Conservation (phyloP, 2,888 invertebrate species). For the Atethmia centrago region DNA sequence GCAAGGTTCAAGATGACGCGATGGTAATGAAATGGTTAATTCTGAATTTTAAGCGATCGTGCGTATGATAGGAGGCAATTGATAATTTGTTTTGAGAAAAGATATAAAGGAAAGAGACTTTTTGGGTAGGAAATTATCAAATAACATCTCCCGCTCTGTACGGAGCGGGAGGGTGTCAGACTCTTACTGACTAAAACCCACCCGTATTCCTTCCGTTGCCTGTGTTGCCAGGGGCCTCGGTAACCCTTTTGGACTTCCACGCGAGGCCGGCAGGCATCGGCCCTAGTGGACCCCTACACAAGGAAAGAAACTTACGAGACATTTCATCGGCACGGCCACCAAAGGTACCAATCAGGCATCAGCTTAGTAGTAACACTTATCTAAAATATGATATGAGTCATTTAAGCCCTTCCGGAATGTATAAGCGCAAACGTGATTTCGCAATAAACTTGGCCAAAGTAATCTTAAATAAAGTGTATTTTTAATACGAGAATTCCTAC, state of each 20-base stretch:
- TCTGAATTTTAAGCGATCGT: slow-evolving; percentile 30
- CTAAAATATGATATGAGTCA: slow-evolving; percentile 32
- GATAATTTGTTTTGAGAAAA: slow-evolving; percentile 24
- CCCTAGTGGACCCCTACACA: no score
- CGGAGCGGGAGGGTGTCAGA: no score
- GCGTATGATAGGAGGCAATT: slow-evolving; percentile 18
- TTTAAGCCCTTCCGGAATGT: slow-evolving; percentile 40
- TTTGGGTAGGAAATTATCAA: no score
- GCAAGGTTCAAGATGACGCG: slow-evolving; percentile 38
- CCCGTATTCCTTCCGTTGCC: no score
- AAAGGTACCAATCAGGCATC: slow-evolving; percentile 1
- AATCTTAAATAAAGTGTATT: slow-evolving; percentile 35
- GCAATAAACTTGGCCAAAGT: slow-evolving; percentile 39
- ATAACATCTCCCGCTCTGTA: no score
- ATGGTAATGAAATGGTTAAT: slow-evolving; percentile 47
- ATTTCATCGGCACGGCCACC: slow-evolving; percentile 19
- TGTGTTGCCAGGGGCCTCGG: no score
- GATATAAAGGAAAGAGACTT: background rate
- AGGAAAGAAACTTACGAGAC: background rate
- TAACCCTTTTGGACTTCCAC: no score
- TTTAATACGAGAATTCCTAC: slow-evolving; percentile 31
- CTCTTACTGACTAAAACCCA: no score
- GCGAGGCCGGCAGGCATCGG: no score
- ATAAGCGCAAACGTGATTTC: slow-evolving; percentile 31
- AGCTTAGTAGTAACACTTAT: slow-evolving; percentile 8